Percentiles rank a stretch among this genome's conserved stretches.
Conservation (phyloP, 2,797 vertebrate species). For the Cichlasoma orientale region DNA sequence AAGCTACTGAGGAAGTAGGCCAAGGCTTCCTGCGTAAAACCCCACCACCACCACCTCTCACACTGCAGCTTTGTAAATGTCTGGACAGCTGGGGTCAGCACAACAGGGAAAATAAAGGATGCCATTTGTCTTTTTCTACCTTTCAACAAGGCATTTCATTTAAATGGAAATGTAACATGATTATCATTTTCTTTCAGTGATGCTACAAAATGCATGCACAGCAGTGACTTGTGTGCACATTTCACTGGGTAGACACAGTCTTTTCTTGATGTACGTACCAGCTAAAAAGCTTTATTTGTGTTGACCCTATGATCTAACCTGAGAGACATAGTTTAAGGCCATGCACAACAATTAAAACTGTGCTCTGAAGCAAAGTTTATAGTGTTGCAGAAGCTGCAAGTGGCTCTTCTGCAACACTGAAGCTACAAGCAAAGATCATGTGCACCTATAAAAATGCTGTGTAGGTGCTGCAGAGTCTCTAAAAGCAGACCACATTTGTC, state of each 20-base stretch:
- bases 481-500: background rate
- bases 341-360: background rate
- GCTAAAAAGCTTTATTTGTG: background rate
- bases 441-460: background rate
- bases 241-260: background rate
- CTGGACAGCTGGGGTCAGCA: conserved; percentile 32
- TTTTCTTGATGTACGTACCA: background rate
- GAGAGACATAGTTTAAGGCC: background rate
- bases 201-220: background rate
- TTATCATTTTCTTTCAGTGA: background rate
- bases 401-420: background rate
- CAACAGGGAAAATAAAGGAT: conserved; percentile 21
- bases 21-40: conserved; percentile 59
- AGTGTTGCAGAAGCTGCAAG: background rate
- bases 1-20: conserved; percentile 75
- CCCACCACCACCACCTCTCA: background rate
- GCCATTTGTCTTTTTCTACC: background rate
- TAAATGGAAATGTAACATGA: background rate
- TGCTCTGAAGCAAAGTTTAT: background rate
- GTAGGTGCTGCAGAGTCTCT: background rate
- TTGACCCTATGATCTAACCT: conserved; percentile 1
- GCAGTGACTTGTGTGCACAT: background rate
- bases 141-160: background rate
- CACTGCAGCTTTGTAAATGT: conserved; percentile 24
- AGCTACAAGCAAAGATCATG: background rate